Conservation (phyloP, 92 coral and sea anemone species). For the Epizoanthus scotinus region DNA sequence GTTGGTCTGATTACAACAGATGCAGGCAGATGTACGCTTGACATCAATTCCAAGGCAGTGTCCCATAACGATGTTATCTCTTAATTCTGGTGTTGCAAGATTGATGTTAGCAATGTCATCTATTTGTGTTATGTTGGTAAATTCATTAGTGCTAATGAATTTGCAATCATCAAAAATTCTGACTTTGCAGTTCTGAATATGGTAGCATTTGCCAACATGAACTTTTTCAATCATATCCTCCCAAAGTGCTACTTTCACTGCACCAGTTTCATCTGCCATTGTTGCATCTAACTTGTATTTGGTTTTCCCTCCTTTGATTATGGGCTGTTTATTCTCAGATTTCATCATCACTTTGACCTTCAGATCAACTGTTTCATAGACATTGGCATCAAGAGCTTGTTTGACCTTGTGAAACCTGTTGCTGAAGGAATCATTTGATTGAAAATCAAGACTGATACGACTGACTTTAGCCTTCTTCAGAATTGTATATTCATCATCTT, state of each 20-base stretch:
- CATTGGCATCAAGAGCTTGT: slow-evolving; percentile 59
- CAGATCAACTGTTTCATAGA: slow-evolving; percentile 52
- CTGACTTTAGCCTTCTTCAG: slow-evolving; percentile 47
- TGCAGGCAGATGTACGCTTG: slow-evolving; percentile 49
- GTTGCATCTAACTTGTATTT: slow-evolving; percentile 51
- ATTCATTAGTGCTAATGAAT: slow-evolving; percentile 56
- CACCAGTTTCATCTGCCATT: slow-evolving; percentile 59
- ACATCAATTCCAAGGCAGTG: slow-evolving; percentile 58
- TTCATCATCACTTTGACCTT: slow-evolving; percentile 65
- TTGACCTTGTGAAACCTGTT: slow-evolving; percentile 53
- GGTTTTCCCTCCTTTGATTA: slow-evolving; percentile 49
- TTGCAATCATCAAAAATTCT: slow-evolving; percentile 53
- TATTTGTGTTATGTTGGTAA: slow-evolving; percentile 49
- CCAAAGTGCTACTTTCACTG: slow-evolving; percentile 55
- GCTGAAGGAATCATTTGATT: slow-evolving; percentile 41
- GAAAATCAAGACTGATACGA: slow-evolving; percentile 43
- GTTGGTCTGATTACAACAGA: slow-evolving; percentile 41
- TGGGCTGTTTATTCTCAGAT: slow-evolving; percentile 42
- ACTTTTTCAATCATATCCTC: slow-evolving; percentile 50
- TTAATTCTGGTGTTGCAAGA: slow-evolving; percentile 53
- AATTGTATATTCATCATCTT: slow-evolving; percentile 54
- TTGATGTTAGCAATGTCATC: slow-evolving; percentile 59
- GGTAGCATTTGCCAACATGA: slow-evolving; percentile 56
- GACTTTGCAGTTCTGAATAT: slow-evolving; percentile 54
- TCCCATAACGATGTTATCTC: slow-evolving; percentile 49